Percentiles rank a stretch among this genome's conserved stretches.
Conservation (phyloP, 2,888 invertebrate genomes). For the Polyploca ridens region DNA sequence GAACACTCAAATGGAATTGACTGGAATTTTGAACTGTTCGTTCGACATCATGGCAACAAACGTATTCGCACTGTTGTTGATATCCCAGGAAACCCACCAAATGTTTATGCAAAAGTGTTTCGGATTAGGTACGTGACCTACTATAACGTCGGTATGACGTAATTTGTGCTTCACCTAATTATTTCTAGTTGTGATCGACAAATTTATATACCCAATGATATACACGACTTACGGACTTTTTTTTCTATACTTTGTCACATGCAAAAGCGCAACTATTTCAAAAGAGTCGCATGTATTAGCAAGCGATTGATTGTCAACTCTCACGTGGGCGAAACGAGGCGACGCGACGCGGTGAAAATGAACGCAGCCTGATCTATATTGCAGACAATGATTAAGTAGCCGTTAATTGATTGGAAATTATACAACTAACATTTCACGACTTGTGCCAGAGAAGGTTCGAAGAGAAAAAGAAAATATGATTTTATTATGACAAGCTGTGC, state of each 20-base stretch:
- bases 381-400: constrained; percentile 44
- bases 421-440: constrained; percentile 34
- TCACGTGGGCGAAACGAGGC: constrained; percentile 41
- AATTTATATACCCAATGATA: neutral
- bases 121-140: neutral
- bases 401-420: constrained; percentile 37
- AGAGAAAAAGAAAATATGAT: constrained; percentile 13
- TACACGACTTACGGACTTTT: constrained; percentile 14
- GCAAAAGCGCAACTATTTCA: constrained; percentile 26
- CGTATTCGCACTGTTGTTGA: neutral
- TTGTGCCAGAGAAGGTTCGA: constrained; percentile 32
- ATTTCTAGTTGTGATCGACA: no score
- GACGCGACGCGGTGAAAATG: constrained; percentile 26
- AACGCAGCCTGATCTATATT: constrained; percentile 41
- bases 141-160: no score
- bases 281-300: constrained; percentile 30
- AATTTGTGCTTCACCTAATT: no score
- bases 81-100: neutral
- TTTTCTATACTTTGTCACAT: constrained; percentile 30
- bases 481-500: neutral
- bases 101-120: neutral
- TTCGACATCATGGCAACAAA: constrained; percentile 10
- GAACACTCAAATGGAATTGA: constrained; percentile 53
- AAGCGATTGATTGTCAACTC: constrained; percentile 25
- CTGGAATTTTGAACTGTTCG: constrained; percentile 51